These are phyloP conservation scores for Eilema caniola DNA, from an alignment of 2,888 invertebrate species.

Conservation along the genomic window DNA sequence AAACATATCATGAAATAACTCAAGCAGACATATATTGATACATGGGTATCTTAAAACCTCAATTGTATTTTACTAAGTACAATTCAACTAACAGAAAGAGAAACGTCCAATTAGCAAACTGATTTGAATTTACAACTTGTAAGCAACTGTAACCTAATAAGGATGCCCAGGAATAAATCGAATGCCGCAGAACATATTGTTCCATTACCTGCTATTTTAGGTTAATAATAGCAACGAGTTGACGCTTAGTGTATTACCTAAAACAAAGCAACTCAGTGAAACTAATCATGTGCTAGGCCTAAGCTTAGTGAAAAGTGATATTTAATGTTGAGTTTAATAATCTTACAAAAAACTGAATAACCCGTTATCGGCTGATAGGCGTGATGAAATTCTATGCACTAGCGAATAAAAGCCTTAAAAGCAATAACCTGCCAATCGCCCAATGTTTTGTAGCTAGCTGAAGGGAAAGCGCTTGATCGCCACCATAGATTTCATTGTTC, in stretches of 20 bases:
- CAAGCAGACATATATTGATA: background rate
- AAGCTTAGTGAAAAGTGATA: no score
- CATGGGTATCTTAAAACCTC: background rate
- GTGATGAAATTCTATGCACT: background rate
- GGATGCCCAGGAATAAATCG: background rate
- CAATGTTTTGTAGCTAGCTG: slow-evolving; percentile 88
- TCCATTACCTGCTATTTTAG: background rate
- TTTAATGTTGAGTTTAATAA: no score
- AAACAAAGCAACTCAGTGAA: no score
- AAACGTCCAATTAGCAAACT: background rate
- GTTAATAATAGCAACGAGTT: no score
- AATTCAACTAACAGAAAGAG: background rate
- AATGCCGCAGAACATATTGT: background rate
- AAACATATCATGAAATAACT: no score
- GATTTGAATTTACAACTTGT: background rate
- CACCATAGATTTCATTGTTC: slow-evolving; percentile 95
- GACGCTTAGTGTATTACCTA: no score
- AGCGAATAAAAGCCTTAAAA: background rate
- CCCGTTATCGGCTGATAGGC: no score
- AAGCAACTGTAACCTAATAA: background rate
- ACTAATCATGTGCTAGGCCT: no score
- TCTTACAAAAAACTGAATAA: no score
- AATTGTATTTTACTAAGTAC: background rate
- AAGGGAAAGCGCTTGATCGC: slow-evolving; percentile 92
- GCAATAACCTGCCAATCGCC: slow-evolving; percentile 89